phyloP scores from a whole-genome alignment of 2,113 vertebrate species.

The Hydrochoerus hydrochaeris region DNA sequence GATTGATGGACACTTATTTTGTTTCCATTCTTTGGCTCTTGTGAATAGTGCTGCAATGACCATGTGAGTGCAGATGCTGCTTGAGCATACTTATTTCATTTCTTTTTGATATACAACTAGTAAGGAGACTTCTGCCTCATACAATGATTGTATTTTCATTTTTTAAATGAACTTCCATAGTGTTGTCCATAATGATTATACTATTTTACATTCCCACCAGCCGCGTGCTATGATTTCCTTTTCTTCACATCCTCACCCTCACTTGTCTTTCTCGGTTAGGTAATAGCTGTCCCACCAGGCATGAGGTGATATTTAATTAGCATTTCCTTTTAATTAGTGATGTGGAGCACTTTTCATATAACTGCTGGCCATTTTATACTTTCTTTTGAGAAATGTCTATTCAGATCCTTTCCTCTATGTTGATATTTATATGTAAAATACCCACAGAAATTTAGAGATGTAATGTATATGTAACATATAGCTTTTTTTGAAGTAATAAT shows the following conservation, averaged over 20 bases:
- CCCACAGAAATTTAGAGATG: neutral
- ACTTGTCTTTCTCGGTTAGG: neutral
- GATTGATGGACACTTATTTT: neutral
- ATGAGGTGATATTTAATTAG: neutral
- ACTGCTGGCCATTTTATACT: neutral
- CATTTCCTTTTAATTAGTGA: neutral
- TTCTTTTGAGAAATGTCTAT: neutral
- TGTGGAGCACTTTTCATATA: neutral
- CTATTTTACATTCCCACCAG: neutral
- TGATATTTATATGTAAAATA: neutral
- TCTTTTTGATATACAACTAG: neutral
- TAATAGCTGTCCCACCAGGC: neutral
- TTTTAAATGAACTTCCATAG: neutral
- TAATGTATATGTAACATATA: neutral
- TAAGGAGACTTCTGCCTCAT: neutral
- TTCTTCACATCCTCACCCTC: neutral
- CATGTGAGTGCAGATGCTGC: neutral
- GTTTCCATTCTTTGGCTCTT: neutral
- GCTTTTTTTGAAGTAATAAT: neutral
- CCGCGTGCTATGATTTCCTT: neutral
- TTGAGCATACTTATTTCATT: neutral
- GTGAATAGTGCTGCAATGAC: neutral
- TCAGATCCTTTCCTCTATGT: neutral
- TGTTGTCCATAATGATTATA: neutral
- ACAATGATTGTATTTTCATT: neutral